Evolutionary conservation across 2,113 vertebrate genomes (phyloP).

Genomic region (Anhinga anhinga): DNA sequence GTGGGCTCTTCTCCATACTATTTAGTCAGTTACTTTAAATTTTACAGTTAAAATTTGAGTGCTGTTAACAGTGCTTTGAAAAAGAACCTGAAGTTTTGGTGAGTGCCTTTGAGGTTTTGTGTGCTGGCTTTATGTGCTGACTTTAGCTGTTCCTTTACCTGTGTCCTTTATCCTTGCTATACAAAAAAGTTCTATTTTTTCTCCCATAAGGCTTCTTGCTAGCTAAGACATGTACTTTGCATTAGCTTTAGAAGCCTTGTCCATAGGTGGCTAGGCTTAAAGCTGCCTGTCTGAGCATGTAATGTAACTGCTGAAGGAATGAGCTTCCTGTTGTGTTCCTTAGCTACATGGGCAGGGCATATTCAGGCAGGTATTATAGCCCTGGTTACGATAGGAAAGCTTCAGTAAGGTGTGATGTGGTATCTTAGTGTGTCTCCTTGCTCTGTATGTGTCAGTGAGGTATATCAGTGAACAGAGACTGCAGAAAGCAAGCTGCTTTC

Average conservation of each 20-base stretch:
- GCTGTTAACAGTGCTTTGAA: accelerated
- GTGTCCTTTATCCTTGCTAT: accelerated
- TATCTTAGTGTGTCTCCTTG: not conserved
- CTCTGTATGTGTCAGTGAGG: accelerated
- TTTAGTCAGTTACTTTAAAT: accelerated
- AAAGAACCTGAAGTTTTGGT: not conserved
- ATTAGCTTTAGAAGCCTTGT: not conserved
- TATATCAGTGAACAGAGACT: accelerated
- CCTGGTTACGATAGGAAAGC: not conserved
- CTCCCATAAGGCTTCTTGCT: accelerated
- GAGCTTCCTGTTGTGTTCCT: not conserved
- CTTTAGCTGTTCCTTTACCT: not conserved
- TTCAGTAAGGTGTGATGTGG: not conserved
- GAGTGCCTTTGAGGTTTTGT: not conserved
- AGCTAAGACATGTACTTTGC: accelerated
- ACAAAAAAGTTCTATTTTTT: accelerated
- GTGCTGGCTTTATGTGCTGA: accelerated
- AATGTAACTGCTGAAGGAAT: not conserved
- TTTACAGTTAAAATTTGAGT: accelerated
- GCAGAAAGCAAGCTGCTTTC: not conserved
- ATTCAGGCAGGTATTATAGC: not conserved
- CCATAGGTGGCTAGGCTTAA: not conserved
- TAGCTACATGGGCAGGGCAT: not conserved
- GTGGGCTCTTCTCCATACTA: accelerated
- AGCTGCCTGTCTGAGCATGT: not conserved